Evolutionary conservation across 1,140 invertebrate genomes (phyloP).

Genomic region (Pseudomyrmex sp.): DNA sequence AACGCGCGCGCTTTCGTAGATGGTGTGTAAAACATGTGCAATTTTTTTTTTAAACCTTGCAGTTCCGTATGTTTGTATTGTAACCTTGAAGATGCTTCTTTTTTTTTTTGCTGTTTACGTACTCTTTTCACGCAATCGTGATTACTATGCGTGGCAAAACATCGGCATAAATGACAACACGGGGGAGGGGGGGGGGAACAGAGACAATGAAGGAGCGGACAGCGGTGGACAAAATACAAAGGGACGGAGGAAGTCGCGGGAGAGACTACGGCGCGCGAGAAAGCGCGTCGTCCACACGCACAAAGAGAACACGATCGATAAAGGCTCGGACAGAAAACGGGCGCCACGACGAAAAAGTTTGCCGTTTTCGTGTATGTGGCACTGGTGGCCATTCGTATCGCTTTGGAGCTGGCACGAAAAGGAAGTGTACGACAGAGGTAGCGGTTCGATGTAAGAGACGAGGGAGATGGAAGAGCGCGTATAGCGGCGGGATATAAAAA

Average conservation of each 20-base stretch:
- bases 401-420: conserved; percentile 66
- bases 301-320: conserved; percentile 60
- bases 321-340: conserved; percentile 20
- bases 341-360: conserved; percentile 45
- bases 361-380: conserved; percentile 60
- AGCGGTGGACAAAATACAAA: neutral
- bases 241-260: conserved; percentile 2
- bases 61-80: neutral
- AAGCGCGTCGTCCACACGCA: conserved; percentile 28
- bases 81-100: neutral
- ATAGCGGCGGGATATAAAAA: conserved; percentile 41
- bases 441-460: conserved; percentile 34
- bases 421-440: neutral
- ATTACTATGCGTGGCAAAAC: conserved; percentile 5
- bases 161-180: conserved; percentile 3
- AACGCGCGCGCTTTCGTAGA: neutral
- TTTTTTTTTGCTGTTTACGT: neutral
- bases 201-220: conserved; percentile 14
- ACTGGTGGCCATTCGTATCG: conserved; percentile 62
- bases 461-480: neutral
- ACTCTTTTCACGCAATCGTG: neutral
- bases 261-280: conserved; percentile 9
- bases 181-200: neutral
- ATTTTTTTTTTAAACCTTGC: neutral
- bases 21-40: too few species aligned